phyloP scores from a whole-genome alignment of 2,797 vertebrate species.

The Thripadectes ignobilis region DNA sequence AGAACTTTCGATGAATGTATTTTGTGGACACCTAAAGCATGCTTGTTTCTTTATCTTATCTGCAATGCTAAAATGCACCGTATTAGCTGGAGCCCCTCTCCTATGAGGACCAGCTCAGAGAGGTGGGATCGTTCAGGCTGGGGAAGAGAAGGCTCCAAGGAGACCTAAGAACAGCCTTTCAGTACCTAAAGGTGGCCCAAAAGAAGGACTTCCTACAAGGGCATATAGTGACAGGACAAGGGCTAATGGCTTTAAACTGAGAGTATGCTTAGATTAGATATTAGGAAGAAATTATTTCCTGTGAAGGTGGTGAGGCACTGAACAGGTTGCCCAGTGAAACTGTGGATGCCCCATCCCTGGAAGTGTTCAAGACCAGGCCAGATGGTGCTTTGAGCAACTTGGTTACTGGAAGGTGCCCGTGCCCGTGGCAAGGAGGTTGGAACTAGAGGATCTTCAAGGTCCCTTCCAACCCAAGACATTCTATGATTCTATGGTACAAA shows the following conservation, averaged over 20 bases:
- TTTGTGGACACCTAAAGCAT: background rate
- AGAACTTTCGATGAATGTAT: background rate
- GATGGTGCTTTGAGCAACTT: background rate
- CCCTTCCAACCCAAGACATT: background rate
- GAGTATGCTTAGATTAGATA: background rate
- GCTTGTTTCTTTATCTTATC: background rate
- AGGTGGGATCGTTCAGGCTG: background rate
- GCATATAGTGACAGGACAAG: background rate
- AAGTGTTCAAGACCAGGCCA: background rate
- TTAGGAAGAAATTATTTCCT: background rate
- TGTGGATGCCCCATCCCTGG: background rate
- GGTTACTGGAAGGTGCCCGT: background rate
- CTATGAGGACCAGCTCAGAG: background rate
- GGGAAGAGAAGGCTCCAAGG: background rate
- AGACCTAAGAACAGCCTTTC: background rate
- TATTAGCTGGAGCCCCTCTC: background rate
- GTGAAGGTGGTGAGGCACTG: background rate
- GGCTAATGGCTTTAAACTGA: background rate
- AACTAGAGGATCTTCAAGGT: background rate
- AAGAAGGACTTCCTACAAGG: background rate
- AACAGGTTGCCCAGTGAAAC: background rate
- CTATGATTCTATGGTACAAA: background rate
- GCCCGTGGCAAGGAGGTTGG: background rate
- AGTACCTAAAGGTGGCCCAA: background rate
- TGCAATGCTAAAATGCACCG: background rate